Evolutionary conservation across 2,113 vertebrate species (phyloP), one percentile per base, ranked within the genome.

Genomic region (Heterotilapia buettikoferi): DNA sequence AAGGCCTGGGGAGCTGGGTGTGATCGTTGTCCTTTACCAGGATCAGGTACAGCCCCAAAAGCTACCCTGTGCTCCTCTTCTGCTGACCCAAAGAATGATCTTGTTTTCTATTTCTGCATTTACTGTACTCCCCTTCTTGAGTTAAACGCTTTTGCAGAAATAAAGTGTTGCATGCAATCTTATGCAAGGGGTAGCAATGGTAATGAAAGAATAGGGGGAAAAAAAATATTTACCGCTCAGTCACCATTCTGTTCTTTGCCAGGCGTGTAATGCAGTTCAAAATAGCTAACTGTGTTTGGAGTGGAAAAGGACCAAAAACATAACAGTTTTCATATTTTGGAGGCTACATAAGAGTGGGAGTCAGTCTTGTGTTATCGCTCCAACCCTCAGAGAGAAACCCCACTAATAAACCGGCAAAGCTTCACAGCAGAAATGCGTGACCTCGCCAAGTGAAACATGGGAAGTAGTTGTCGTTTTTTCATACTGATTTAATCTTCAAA

Each of bases 1-100:
- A 97, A 96, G 84, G 96, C 94, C 87, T 97, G 97, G 96, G 96
- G 96, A 8, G 13, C 82, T 3, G 88, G 53, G 14, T 97, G 97
- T 36, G 94, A 96, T 53, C 95, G 93, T 47, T 97, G 97, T 91
- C 97, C 97, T 26, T 79, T 97, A 56, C 96, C 94, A 2, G 94
- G 88, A 83, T 92, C 96, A 94, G 97, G 97, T 97, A 95, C 11
- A 21, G 43, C 26, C 24, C 50, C 18, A 26, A 33, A 78, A 29
- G 21, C 40, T 12, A 29, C 26, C 38, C 11, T 13, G 0, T 18
- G 33, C 7, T 16, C 3, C 40, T 11, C 79, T 40, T 18, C 16
- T 83, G 16, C n/a, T 29, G 36, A 14, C 45, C 18, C 1, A 57
- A 73, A 52, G 26, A 52, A 26, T 7, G 3, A 79, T 45, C 68